Evolutionary conservation across 2,113 vertebrate species (phyloP), one percentile per base, ranked within the genome.

Genomic region (Turdus rufiventris): DNA sequence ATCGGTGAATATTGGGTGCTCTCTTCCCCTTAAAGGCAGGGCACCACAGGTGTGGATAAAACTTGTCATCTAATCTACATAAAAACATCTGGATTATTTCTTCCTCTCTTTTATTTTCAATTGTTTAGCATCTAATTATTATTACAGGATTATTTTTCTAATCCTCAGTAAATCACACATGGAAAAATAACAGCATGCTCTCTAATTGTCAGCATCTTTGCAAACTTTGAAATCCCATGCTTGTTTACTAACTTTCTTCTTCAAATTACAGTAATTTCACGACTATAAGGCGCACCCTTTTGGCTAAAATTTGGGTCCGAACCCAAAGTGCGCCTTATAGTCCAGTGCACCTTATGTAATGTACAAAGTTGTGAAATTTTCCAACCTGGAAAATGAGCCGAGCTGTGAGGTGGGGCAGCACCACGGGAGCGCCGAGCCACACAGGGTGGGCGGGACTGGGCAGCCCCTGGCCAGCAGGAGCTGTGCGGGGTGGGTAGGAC

Each of bases 71-170:
- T 74, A 25, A 36, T 68, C 73, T 91, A 40, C 24, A 48, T 61
- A 33, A 76, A 76, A 94, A 80, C 43, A 18, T 28, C 63, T 40
- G n/a, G 36, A 36, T 70, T 95, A 70, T 73, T 94, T 94, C 33
- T 38, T 75, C 7, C 31, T 88, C 23, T 71, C 9, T 79, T 85
- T 74, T 90, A 8, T 62, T 79, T 86, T 89, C 76, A 77, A 21
- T 53, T n/a, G 16, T 76, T 92, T 89, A 83, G 14, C 24, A 45
- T 53, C 40, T 68, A 89, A 91, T 86, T 24, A 45, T 75, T 86
- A 38, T 76, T 53, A 88, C 15, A 80, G 45, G 34, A 83, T 84
- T 94, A 65, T 62, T 93, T 91, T 87, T 57, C 54, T 83, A 89
- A 84, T 65, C 31, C 54, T 62, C 62, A 54, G n/a, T 77, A 56